phyloP scores from a whole-genome alignment of 2,113 vertebrate species.

The Bambusicola thoracicus region DNA sequence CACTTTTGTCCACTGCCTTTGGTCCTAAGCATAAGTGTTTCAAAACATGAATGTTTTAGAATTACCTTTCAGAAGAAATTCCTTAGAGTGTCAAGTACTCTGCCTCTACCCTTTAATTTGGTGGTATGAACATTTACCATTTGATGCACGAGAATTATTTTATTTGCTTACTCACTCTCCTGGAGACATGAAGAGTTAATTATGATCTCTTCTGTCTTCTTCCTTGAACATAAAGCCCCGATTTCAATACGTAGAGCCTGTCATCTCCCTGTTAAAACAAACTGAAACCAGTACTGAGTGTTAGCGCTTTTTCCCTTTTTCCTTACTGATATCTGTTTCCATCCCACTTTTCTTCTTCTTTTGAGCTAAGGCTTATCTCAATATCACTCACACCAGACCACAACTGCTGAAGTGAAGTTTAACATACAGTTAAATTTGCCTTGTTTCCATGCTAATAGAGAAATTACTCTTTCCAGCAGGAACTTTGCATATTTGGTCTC shows the following conservation, averaged over 20 bases:
- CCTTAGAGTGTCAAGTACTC: not conserved
- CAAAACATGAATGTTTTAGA: not conserved
- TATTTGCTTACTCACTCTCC: not conserved
- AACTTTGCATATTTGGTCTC: slow-evolving; percentile 12
- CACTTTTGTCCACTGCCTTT: not conserved
- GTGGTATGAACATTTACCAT: not conserved
- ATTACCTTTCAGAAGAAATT: not conserved
- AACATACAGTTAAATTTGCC: not conserved
- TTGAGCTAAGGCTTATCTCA: not conserved
- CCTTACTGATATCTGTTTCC: not conserved
- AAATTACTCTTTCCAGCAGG: slow-evolving; percentile 24
- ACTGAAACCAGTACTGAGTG: not conserved
- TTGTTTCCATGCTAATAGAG: not conserved
- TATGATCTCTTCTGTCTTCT: not conserved
- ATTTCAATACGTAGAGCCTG: not conserved
- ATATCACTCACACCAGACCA: not conserved
- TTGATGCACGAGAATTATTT: not conserved
- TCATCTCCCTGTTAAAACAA: not conserved
- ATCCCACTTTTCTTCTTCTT: not conserved
- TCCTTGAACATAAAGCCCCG: not conserved
- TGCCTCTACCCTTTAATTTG: not conserved
- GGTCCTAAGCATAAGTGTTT: not conserved
- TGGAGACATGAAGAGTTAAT: not conserved
- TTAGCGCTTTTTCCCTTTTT: not conserved
- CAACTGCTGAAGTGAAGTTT: not conserved